A percentile compares a stretch with the other conserved stretches of the same genome.
phyloP scores from a whole-genome alignment of 2,888 invertebrate genomes.

The Rutpela maculata region DNA sequence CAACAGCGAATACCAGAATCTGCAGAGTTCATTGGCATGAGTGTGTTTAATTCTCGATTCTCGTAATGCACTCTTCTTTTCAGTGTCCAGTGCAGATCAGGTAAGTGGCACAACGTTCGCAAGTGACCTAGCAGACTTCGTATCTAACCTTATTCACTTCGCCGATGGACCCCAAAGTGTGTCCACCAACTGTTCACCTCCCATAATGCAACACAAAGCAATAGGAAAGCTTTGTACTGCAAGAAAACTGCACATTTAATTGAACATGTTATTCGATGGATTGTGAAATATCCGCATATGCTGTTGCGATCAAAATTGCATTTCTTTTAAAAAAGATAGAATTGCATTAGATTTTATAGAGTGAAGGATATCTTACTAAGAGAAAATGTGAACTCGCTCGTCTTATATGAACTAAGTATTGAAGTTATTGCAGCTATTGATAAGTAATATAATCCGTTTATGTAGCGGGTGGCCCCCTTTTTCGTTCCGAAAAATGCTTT shows the following conservation, averaged over 20 bases:
- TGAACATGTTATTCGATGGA: slow-evolving; percentile 4
- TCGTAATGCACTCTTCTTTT: slow-evolving; percentile 72
- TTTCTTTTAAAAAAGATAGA: too few relatives aligned
- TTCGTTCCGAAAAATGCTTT: too few relatives aligned
- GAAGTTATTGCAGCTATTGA: too few relatives aligned
- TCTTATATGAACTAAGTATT: too few relatives aligned
- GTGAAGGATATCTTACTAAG: too few relatives aligned
- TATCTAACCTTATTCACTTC: slow-evolving; percentile 69
- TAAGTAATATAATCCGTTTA: too few relatives aligned
- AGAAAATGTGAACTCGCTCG: too few relatives aligned
- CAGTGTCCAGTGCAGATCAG: slow-evolving; percentile 69
- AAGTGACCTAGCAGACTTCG: slow-evolving; percentile 68
- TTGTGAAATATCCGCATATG: not conserved
- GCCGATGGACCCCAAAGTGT: slow-evolving; percentile 48
- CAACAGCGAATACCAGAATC: slow-evolving; percentile 34
- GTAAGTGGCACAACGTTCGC: slow-evolving; percentile 72
- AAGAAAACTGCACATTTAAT: slow-evolving; percentile 27
- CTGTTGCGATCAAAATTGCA: too few relatives aligned
- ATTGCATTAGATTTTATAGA: too few relatives aligned
- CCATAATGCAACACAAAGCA: slow-evolving; percentile 9
- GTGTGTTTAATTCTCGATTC: slow-evolving; percentile 58
- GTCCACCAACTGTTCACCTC: slow-evolving; percentile 34
- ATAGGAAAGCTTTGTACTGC: slow-evolving; percentile 10
- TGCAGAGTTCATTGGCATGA: slow-evolving; percentile 62
- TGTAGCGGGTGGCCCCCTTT: too few relatives aligned